Percentiles rank a stretch among this genome's conserved stretches.
Conservation (phyloP, 2,888 invertebrate species). For the Drosophila picticornis region DNA sequence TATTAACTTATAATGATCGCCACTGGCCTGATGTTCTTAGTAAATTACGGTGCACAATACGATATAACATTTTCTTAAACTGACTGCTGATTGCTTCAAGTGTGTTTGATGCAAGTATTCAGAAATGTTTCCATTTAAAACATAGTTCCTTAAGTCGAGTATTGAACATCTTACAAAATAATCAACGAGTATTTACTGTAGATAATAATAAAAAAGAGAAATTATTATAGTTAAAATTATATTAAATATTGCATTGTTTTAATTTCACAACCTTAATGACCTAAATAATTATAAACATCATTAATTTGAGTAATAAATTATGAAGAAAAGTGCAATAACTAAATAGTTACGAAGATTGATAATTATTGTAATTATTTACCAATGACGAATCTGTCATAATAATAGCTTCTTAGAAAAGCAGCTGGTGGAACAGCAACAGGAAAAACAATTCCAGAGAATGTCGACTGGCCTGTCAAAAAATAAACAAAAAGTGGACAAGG, state of each 20-base stretch:
- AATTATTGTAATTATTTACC: neutral
- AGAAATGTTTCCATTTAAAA: neutral
- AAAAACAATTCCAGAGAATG: constrained; percentile 3
- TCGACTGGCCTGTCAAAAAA: constrained; percentile 20
- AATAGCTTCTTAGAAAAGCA: neutral
- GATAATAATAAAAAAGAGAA: neutral
- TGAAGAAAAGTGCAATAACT: neutral
- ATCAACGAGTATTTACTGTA: neutral
- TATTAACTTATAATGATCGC: neutral
- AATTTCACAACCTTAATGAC: neutral
- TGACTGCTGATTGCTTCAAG: neutral
- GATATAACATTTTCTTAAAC: neutral
- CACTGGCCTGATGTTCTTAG: neutral
- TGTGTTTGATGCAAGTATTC: neutral
- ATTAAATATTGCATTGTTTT: no score
- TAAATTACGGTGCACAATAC: neutral
- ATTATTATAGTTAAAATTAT: neutral
- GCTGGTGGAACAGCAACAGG: neutral
- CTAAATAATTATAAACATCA: neutral
- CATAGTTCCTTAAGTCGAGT: neutral
- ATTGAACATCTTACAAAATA: neutral
- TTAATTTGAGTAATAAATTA: neutral
- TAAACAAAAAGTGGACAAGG: constrained; percentile 3
- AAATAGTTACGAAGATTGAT: neutral
- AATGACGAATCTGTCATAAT: neutral